These are phyloP conservation scores for Valencia hispanica DNA, from an alignment of 2,797 vertebrate genomes.

Conservation along the genomic window DNA sequence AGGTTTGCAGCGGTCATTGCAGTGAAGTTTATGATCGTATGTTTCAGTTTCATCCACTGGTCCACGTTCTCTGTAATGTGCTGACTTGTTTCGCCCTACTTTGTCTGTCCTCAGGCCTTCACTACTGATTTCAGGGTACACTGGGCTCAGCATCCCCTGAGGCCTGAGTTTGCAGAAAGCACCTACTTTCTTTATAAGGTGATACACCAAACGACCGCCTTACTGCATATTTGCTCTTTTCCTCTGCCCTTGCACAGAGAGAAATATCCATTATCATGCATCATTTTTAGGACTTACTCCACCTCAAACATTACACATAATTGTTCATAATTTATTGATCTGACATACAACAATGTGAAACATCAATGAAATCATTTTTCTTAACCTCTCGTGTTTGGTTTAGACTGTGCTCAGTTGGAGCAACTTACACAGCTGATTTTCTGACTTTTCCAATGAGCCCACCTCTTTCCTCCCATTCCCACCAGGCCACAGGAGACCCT, in stretches of 20 bases:
- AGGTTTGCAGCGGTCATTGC: too few species aligned
- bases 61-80: constrained; percentile 59
- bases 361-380: background rate
- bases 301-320: constrained; percentile 12
- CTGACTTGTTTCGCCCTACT: constrained; percentile 66
- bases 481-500: constrained; percentile 94
- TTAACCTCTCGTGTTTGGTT: background rate
- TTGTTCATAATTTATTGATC: constrained; percentile 10
- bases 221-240: constrained; percentile 24
- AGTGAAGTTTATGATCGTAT: background rate
- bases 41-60: constrained; percentile 41
- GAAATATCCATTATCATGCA: constrained; percentile 1
- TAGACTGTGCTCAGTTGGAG: background rate
- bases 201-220: constrained; percentile 59
- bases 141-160: constrained; percentile 97
- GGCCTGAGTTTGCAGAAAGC: constrained; percentile 99
- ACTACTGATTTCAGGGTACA: constrained; percentile 99
- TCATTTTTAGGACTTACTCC: constrained; percentile 1
- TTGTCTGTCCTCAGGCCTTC: constrained; percentile 87
- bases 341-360: background rate
- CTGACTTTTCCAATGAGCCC: constrained; percentile 12
- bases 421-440: background rate
- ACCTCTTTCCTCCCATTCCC: background rate
- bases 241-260: background rate
- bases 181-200: constrained; percentile 99